Percentiles rank a stretch among this genome's conserved stretches.
Evolutionary conservation across 2,113 vertebrate genomes (phyloP).

Genomic region (Aspidoscelis tigris): DNA sequence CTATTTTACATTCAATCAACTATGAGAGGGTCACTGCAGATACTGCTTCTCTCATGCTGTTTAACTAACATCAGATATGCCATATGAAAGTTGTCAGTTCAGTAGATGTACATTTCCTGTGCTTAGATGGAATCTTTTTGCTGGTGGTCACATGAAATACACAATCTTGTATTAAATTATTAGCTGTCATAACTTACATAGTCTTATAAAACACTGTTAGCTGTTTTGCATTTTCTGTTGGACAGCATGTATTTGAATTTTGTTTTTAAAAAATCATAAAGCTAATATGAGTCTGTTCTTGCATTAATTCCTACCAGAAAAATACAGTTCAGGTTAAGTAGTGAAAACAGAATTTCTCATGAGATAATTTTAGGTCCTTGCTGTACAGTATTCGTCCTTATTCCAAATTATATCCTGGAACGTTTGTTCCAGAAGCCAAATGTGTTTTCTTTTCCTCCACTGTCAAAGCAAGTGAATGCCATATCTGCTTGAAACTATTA

Average conservation of each 20-base stretch:
- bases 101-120: slow-evolving; percentile 51
- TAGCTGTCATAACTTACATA: slow-evolving; percentile 12
- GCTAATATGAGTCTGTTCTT: slow-evolving; percentile 10
- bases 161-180: slow-evolving; percentile 32
- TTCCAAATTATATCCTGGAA: no score
- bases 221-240: slow-evolving; percentile 15
- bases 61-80: slow-evolving; percentile 65
- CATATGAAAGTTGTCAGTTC: slow-evolving; percentile 64
- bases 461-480: no score
- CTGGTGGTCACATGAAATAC: slow-evolving; percentile 44
- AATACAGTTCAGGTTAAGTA: not conserved
- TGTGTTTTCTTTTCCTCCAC: no score
- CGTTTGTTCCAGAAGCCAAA: no score
- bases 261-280: not conserved
- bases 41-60: slow-evolving; percentile 46
- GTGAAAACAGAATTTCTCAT: not conserved
- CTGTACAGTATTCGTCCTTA: no score
- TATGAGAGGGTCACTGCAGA: slow-evolving; percentile 70
- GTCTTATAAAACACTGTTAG: slow-evolving; percentile 15
- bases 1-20: slow-evolving; percentile 77
- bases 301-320: slow-evolving; percentile 24
- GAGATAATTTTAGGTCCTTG: not conserved
- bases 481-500: no score
- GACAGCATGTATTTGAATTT: slow-evolving; percentile 5
- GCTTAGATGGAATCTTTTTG: slow-evolving; percentile 60